Conservation (phyloP, 2,888 invertebrate species). For the Ichneumoninae sp. region DNA sequence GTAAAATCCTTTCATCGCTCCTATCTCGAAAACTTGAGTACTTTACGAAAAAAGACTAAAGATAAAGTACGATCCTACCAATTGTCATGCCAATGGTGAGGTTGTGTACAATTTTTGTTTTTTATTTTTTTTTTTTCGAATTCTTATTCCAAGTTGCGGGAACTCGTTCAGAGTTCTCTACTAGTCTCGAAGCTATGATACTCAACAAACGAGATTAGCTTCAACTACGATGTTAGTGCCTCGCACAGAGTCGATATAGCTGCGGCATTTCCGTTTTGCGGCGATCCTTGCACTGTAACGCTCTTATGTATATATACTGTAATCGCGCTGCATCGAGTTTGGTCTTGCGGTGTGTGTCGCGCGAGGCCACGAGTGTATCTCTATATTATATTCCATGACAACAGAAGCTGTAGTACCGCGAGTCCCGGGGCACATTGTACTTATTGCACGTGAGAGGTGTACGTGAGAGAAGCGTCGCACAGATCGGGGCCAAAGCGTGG, state of each 20-base stretch:
- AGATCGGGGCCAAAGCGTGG: background rate
- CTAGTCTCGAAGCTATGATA: slow-evolving; percentile 38
- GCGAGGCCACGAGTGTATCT: slow-evolving; percentile 53
- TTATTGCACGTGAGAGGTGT: slow-evolving; percentile 50
- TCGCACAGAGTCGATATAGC: slow-evolving; percentile 32
- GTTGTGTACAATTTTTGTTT: background rate
- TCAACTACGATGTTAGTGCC: slow-evolving; percentile 25
- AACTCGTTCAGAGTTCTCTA: slow-evolving; percentile 36
- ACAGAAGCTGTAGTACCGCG: slow-evolving; percentile 32
- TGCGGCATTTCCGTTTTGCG: slow-evolving; percentile 55
- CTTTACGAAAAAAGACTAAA: background rate
- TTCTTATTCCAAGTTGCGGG: slow-evolving; percentile 30
- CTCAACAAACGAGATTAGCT: slow-evolving; percentile 45
- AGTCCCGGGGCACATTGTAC: background rate
- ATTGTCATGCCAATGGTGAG: background rate
- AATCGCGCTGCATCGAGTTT: slow-evolving; percentile 41
- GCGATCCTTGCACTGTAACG: slow-evolving; percentile 1
- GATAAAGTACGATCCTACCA: background rate
- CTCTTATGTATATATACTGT: background rate
- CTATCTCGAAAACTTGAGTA: background rate
- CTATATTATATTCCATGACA: slow-evolving; percentile 48
- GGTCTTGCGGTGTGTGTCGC: slow-evolving; percentile 53
- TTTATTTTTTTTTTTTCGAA: slow-evolving; percentile 35
- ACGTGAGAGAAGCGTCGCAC: slow-evolving; percentile 41
- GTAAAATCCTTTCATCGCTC: background rate